phyloP scores from a whole-genome alignment of 2,888 invertebrate genomes.

The Drosophila kanekoi region DNA sequence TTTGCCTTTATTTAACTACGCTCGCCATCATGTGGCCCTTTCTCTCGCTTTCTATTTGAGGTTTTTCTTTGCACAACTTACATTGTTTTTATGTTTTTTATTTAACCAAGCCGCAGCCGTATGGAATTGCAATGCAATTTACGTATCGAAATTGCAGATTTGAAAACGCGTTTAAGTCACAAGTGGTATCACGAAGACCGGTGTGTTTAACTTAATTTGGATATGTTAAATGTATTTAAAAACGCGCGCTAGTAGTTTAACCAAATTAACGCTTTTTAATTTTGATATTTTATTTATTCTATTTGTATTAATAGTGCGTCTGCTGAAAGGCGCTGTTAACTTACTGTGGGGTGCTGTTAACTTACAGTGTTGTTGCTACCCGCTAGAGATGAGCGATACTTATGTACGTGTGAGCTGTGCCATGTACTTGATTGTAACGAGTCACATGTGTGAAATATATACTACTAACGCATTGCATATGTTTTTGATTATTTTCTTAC shows the following conservation, averaged over 20 bases:
- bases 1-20: conserved; percentile 29
- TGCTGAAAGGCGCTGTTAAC: conserved; percentile 47
- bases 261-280: conserved; percentile 39
- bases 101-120: conserved; percentile 30
- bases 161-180: conserved; percentile 8
- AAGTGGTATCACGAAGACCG: not conserved
- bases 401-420: not conserved
- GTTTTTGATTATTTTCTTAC: not conserved
- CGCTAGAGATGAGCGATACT: conserved; percentile 37
- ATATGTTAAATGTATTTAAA: conserved; percentile 5
- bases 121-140: conserved; percentile 49
- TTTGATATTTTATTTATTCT: conserved; percentile 52
- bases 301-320: conserved; percentile 38
- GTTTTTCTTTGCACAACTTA: conserved; percentile 31
- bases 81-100: conserved; percentile 36
- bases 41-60: not conserved
- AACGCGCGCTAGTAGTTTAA: conserved; percentile 23
- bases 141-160: conserved; percentile 23
- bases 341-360: conserved; percentile 23
- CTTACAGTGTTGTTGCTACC: conserved; percentile 27
- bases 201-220: conserved; percentile 20
- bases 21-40: not conserved
- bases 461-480: no score
- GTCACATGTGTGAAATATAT: not conserved
- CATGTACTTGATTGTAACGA: not conserved